These are phyloP conservation scores for Lepidurus packardi DNA, from an alignment of 1,140 invertebrate genomes.

Conservation along the genomic window DNA sequence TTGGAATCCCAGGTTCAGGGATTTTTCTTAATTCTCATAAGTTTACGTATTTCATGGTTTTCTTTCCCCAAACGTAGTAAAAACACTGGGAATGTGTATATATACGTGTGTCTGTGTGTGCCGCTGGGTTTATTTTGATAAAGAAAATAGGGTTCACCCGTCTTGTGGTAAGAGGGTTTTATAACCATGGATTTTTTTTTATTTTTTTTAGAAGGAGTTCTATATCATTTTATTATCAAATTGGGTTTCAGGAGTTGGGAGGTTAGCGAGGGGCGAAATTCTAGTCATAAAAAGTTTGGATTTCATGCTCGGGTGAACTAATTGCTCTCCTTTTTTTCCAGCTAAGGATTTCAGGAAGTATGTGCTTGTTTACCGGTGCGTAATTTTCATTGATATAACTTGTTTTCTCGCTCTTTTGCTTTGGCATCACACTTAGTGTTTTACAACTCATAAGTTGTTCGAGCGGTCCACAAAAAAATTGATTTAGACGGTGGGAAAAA, in stretches of 20 bases:
- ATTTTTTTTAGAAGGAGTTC: too few relatives aligned
- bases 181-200: too few relatives aligned
- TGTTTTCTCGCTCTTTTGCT: not conserved
- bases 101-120: not conserved
- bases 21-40: slow-evolving; percentile 10
- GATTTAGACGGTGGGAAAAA: slow-evolving; percentile 5
- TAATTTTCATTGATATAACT: not conserved
- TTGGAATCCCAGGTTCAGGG: not conserved
- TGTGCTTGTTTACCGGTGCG: not conserved
- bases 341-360: not conserved
- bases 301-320: not conserved
- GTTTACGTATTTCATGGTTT: not conserved
- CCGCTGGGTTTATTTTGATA: not conserved
- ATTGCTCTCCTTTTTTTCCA: not conserved
- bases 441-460: not conserved
- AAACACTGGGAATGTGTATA: too few relatives aligned
- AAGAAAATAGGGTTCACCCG: not conserved
- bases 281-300: not conserved
- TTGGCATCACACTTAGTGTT: not conserved
- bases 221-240: not conserved
- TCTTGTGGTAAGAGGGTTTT: too few relatives aligned
- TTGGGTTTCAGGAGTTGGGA: too few relatives aligned
- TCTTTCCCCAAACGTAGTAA: not conserved
- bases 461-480: not conserved
- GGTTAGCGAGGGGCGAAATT: too few relatives aligned